Evolutionary conservation across 2,113 vertebrate genomes (phyloP).

Genomic region (Sarotherodon lohbergeri): DNA sequence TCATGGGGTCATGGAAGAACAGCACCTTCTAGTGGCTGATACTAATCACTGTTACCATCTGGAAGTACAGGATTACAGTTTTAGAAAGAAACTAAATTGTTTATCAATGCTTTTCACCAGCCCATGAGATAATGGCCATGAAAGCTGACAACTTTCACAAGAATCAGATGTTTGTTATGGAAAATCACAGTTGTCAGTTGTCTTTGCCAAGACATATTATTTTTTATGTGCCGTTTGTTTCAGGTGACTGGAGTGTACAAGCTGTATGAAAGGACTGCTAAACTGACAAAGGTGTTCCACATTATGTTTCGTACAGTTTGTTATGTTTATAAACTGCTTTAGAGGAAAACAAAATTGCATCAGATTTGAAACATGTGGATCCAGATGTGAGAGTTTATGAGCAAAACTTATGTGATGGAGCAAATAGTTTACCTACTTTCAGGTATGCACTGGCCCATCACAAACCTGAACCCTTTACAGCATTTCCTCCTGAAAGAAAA

Average conservation of each 20-base stretch:
- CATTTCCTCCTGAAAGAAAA: slow-evolving; percentile 72
- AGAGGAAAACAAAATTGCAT: not conserved
- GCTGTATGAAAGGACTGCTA: not conserved
- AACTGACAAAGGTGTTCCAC: not conserved
- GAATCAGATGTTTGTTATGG: not conserved
- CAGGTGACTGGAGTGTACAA: not conserved
- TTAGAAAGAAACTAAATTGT: not conserved
- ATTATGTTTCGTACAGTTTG: not conserved
- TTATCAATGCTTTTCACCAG: not conserved
- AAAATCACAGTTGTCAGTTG: not conserved
- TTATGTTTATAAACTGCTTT: not conserved
- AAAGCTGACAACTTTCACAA: not conserved
- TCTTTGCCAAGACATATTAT: not conserved
- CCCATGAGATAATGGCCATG: not conserved
- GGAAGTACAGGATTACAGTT: not conserved
- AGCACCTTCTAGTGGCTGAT: slow-evolving; percentile 27
- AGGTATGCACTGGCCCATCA: slow-evolving; percentile 78
- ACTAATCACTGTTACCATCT: not conserved
- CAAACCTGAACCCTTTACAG: slow-evolving; percentile 78
- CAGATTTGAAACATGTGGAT: not conserved
- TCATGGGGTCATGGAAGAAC: not conserved
- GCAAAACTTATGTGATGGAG: not conserved
- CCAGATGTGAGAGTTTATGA: not conserved
- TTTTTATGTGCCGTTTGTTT: not conserved
- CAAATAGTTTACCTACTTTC: slow-evolving; percentile 73